phyloP scores from a whole-genome alignment of 1,140 invertebrate genomes.

The Apocrypta bakeri region DNA sequence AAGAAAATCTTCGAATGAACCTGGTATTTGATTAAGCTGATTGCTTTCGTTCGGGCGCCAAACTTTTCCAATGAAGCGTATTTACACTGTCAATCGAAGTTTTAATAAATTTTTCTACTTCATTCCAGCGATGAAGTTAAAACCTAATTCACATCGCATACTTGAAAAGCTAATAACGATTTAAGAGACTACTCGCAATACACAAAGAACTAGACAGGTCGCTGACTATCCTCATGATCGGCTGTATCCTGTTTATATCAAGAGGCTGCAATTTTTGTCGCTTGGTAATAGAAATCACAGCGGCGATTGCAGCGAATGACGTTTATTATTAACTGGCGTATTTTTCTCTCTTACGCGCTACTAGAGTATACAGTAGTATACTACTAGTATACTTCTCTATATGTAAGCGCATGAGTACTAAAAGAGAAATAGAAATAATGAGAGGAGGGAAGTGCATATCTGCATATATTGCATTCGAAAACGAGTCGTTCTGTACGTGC shows the following conservation, averaged over 20 bases:
- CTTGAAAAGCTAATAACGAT: not conserved
- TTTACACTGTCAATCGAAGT: not conserved
- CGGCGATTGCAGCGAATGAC: slow-evolving; percentile 30
- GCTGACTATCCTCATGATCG: slow-evolving; percentile 9
- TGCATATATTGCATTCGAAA: too few relatives aligned
- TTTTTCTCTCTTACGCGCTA: slow-evolving; percentile 16
- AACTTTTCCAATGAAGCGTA: not conserved
- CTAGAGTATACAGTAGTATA: not conserved
- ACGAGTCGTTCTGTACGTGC: too few relatives aligned
- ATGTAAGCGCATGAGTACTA: too few relatives aligned
- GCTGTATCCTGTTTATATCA: slow-evolving; percentile 43
- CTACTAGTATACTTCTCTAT: too few relatives aligned
- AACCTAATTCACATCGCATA: too few relatives aligned
- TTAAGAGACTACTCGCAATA: not conserved
- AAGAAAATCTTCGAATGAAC: not conserved
- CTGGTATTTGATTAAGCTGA: not conserved
- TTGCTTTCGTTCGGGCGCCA: not conserved
- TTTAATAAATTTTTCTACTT: not conserved
- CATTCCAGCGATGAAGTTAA: too few relatives aligned
- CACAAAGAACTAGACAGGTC: not conserved
- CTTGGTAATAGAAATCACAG: slow-evolving; percentile 35
- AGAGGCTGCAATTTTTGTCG: slow-evolving; percentile 44
- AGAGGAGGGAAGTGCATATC: too few relatives aligned
- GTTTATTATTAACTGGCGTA: slow-evolving; percentile 34
- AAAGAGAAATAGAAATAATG: too few relatives aligned